These are phyloP conservation scores for Cephalopachus bancanus DNA, from an alignment of 2,797 vertebrate genomes.

Conservation along the genomic window DNA sequence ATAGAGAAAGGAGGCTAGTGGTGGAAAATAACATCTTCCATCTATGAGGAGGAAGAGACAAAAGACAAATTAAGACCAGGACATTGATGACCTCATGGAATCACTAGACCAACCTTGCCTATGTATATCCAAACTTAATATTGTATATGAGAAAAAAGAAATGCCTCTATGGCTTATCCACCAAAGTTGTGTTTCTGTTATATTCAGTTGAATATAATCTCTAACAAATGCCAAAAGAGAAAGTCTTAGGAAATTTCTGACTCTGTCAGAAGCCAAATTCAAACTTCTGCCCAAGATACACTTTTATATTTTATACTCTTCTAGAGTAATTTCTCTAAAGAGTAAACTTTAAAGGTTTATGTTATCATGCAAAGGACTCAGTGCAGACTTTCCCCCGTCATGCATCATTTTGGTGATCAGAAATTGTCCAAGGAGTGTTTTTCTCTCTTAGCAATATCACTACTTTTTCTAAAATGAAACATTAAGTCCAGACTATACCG, in stretches of 20 bases:
- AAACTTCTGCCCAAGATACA: not conserved
- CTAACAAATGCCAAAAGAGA: not conserved
- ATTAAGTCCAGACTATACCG: not conserved
- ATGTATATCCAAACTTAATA: not conserved
- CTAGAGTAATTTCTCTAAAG: constrained; percentile 5
- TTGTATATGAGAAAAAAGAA: not conserved
- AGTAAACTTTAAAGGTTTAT: constrained; percentile 46
- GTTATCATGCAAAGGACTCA: constrained; percentile 30
- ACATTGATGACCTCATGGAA: not conserved
- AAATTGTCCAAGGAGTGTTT: constrained; percentile 45
- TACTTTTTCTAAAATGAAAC: constrained; percentile 70
- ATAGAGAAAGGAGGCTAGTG: not conserved
- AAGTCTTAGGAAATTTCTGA: not conserved
- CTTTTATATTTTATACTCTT: constrained; percentile 31
- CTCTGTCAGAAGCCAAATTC: not conserved
- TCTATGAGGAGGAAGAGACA: not conserved
- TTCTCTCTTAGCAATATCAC: constrained; percentile 69
- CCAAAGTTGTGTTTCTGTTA: not conserved
- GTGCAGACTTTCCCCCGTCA: not conserved
- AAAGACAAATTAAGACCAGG: not conserved
- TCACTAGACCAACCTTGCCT: not conserved
- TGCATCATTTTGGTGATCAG: constrained; percentile 61
- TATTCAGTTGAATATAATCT: not conserved
- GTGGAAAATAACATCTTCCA: not conserved
- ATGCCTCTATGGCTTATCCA: not conserved